phyloP scores from a whole-genome alignment of 2,797 vertebrate genomes.

The Bovichtus variegatus region DNA sequence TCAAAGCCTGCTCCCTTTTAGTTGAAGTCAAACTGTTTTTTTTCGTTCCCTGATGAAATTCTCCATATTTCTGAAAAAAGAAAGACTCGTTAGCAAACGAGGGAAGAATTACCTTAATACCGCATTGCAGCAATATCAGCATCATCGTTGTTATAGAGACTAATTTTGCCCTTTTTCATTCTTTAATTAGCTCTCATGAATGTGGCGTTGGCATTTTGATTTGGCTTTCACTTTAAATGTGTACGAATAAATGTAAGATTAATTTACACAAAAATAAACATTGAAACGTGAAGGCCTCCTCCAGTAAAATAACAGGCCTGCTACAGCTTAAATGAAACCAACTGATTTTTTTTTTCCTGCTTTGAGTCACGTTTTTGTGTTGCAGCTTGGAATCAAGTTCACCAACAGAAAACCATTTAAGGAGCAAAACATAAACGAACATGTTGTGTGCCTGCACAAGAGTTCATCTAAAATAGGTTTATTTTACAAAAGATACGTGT shows the following conservation, averaged over 20 bases:
- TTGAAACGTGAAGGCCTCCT: slow-evolving; percentile 58
- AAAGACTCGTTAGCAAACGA: slow-evolving; percentile 30
- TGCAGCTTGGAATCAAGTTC: slow-evolving; percentile 25
- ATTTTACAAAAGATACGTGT: neutral
- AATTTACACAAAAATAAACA: neutral
- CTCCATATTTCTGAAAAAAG: neutral
- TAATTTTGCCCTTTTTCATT: neutral
- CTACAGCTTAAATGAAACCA: slow-evolving; percentile 32
- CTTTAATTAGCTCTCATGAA: slow-evolving; percentile 4
- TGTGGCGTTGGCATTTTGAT: neutral
- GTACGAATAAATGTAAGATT: neutral
- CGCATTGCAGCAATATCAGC: slow-evolving; percentile 83
- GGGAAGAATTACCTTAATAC: slow-evolving; percentile 75
- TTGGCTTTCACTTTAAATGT: neutral
- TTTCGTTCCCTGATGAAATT: slow-evolving; percentile 27
- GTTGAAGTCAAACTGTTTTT: neutral
- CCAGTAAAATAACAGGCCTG: slow-evolving; percentile 35
- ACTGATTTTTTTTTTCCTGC: slow-evolving; percentile 19
- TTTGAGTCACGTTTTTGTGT: slow-evolving; percentile 58
- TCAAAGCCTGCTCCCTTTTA: slow-evolving; percentile 9
- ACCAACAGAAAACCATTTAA: slow-evolving; percentile 2
- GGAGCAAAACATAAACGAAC: neutral
- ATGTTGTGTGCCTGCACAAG: neutral
- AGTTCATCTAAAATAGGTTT: neutral
- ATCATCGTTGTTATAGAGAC: slow-evolving; percentile 45